Conservation (phyloP, 2,888 invertebrate genomes). For the Oscheius onirici region DNA sequence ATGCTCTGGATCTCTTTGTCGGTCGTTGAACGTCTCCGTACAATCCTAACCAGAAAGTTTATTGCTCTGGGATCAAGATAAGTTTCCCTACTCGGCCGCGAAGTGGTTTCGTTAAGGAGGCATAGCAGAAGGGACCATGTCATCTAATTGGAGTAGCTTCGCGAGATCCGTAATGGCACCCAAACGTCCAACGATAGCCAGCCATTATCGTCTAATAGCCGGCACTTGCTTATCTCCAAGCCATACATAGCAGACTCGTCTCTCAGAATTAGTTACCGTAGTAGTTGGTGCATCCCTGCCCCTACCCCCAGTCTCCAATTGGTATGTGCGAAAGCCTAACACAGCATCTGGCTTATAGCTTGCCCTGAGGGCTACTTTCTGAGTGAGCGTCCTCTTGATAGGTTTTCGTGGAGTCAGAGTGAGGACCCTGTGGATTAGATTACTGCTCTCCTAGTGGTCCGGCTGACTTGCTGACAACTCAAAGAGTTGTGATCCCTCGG, state of each 20-base stretch:
- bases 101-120: constrained; percentile 28
- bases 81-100: neutral
- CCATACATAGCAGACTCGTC: constrained; percentile 4
- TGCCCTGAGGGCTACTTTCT: constrained; percentile 23
- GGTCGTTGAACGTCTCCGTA: too few relatives aligned
- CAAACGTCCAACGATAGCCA: constrained; percentile 32
- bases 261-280: neutral
- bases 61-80: too few relatives aligned
- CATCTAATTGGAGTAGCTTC: constrained; percentile 34
- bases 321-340: constrained; percentile 26
- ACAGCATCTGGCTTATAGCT: neutral
- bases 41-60: too few relatives aligned
- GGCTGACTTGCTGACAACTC: constrained; percentile 29
- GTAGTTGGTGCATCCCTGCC: neutral
- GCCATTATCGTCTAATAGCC: constrained; percentile 34
- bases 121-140: constrained; percentile 26
- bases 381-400: constrained; percentile 30
- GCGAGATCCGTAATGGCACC: constrained; percentile 33
- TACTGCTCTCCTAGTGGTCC: constrained; percentile 32
- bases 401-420: constrained; percentile 27
- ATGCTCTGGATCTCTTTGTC: too few relatives aligned
- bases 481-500: constrained; percentile 37
- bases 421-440: constrained; percentile 23
- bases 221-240: constrained; percentile 33
- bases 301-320: neutral